Conservation (phyloP, 2,888 invertebrate species). For the Cremastinae sp. region DNA sequence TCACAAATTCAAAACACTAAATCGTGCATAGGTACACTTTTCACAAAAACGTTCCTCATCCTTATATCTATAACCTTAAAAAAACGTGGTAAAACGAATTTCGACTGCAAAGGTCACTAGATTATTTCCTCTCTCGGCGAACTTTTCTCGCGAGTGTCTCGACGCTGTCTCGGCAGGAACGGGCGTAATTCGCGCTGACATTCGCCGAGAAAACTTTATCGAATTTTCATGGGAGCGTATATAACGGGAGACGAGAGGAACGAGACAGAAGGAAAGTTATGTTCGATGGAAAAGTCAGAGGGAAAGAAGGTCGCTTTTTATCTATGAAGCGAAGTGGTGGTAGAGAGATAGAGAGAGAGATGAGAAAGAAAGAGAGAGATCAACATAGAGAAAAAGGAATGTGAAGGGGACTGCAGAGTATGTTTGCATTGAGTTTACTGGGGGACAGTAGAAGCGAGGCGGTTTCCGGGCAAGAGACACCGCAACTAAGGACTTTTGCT, state of each 20-base stretch:
- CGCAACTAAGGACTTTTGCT: conserved; percentile 55
- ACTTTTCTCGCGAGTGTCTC: conserved; percentile 26
- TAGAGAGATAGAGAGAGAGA: background rate
- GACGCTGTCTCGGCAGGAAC: conserved; percentile 21
- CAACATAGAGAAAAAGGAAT: too few species aligned
- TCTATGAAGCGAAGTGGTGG: too few species aligned
- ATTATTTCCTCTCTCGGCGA: background rate
- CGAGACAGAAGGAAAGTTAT: conserved; percentile 10
- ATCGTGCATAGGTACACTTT: too few species aligned
- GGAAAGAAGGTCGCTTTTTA: background rate
- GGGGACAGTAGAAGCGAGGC: conserved; percentile 44
- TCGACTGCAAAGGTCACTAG: conserved; percentile 2
- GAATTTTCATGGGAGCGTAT: conserved; percentile 44
- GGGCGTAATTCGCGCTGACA: conserved; percentile 53
- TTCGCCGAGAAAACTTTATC: conserved; percentile 54
- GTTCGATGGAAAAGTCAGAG: conserved; percentile 5
- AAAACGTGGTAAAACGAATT: too few species aligned
- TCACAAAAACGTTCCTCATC: too few species aligned
- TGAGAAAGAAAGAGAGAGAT: conserved; percentile 5
- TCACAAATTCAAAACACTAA: too few species aligned
- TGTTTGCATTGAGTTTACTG: conserved; percentile 23
- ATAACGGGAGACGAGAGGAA: background rate
- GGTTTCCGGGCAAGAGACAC: conserved; percentile 51
- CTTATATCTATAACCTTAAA: too few species aligned
- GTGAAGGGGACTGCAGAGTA: too few species aligned